A percentile compares a stretch with the other conserved stretches of the same genome.
phyloP scores from a whole-genome alignment of 2,888 invertebrate genomes.

The Temnothorax ravouxi region DNA sequence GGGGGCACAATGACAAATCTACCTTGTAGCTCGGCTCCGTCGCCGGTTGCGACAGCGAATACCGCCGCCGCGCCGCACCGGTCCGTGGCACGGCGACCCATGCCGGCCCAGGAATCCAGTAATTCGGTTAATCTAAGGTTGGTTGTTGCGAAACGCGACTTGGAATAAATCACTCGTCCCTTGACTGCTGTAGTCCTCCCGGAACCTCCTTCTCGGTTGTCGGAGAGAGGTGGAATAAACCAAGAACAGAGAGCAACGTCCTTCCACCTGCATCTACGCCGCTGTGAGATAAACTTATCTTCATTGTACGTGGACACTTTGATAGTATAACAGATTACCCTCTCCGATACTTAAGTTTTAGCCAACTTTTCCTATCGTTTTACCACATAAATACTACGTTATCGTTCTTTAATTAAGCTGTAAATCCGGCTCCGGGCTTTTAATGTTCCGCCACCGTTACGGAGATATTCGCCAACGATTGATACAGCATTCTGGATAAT shows the following conservation, averaged over 20 bases:
- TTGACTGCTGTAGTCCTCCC: constrained; percentile 70
- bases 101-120: constrained; percentile 77
- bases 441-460: constrained; percentile 38
- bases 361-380: constrained; percentile 27
- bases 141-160: constrained; percentile 80
- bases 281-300: constrained; percentile 53
- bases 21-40: constrained; percentile 75
- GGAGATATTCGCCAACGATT: constrained; percentile 61
- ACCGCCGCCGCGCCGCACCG: constrained; percentile 61
- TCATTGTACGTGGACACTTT: constrained; percentile 54
- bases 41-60: constrained; percentile 55
- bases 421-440: not conserved
- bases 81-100: constrained; percentile 51
- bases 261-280: constrained; percentile 34
- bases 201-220: constrained; percentile 58
- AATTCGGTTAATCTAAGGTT: constrained; percentile 83
- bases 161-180: constrained; percentile 82
- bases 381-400: constrained; percentile 27
- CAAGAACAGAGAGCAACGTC: constrained; percentile 48
- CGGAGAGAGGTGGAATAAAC: constrained; percentile 40
- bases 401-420: constrained; percentile 48
- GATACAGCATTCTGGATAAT: constrained; percentile 64
- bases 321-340: constrained; percentile 54
- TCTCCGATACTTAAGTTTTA: constrained; percentile 28
- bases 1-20: constrained; percentile 84